These are phyloP conservation scores for Cacatua alba DNA, from an alignment of 2,113 vertebrate species.

Conservation along the genomic window DNA sequence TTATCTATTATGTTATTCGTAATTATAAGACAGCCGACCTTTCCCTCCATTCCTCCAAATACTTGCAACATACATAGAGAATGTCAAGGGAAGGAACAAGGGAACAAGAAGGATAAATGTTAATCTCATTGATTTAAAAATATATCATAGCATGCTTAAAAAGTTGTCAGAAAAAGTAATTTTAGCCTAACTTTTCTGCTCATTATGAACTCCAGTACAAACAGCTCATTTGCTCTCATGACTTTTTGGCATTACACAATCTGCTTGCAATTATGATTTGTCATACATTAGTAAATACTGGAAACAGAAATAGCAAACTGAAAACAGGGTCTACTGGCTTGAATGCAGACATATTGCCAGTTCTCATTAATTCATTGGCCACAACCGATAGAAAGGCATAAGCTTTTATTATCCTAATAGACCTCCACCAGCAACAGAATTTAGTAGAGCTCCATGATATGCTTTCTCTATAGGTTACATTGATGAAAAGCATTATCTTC, in stretches of 20 bases:
- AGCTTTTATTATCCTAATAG: not conserved
- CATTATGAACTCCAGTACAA: not conserved
- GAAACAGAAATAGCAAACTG: not conserved
- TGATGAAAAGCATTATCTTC: not conserved
- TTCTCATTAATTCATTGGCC: not conserved
- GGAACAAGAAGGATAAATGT: not conserved
- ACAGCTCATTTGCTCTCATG: not conserved
- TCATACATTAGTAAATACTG: not conserved
- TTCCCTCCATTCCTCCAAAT: not conserved
- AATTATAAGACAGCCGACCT: not conserved
- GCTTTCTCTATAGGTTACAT: not conserved
- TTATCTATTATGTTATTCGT: not conserved
- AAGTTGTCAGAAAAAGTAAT: not conserved
- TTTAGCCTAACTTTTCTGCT: not conserved
- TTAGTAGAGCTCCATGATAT: not conserved
- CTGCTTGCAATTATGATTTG: not conserved
- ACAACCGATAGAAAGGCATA: not conserved
- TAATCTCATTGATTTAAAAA: not conserved
- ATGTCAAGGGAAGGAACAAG: not conserved
- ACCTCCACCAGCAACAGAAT: not conserved
- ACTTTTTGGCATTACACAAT: not conserved
- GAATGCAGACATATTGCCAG: not conserved
- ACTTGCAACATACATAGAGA: not conserved
- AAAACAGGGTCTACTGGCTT: not conserved
- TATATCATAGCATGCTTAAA: not conserved